These are phyloP conservation scores for Cetoscarus ocellatus DNA, from an alignment of 2,797 vertebrate genomes.

Conservation along the genomic window DNA sequence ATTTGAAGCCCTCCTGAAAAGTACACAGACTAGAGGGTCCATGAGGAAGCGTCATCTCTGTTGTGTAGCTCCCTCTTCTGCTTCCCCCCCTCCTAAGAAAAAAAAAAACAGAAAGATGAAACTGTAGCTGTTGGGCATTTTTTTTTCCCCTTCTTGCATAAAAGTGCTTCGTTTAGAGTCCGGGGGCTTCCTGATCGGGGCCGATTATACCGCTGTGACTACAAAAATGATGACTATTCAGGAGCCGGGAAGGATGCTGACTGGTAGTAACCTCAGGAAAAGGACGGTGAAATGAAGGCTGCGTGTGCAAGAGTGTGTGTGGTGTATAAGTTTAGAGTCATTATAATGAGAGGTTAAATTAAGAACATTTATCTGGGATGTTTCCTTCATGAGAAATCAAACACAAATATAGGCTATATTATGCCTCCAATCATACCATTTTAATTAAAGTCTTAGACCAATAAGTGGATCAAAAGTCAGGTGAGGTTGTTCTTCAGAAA, in stretches of 20 bases:
- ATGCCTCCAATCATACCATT: not conserved
- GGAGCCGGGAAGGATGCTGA: constrained; percentile 84
- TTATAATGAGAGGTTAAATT: constrained; percentile 67
- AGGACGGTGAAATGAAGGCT: constrained; percentile 76
- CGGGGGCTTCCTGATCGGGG: constrained; percentile 78
- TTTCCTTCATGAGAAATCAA: constrained; percentile 43
- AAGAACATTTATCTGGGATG: constrained; percentile 72
- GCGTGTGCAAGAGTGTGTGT: constrained; percentile 8
- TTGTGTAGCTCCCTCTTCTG: constrained; percentile 19
- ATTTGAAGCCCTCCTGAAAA: constrained; percentile 78
- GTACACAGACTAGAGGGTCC: constrained; percentile 73
- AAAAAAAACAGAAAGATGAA: constrained; percentile 74
- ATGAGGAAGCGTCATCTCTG: constrained; percentile 63
- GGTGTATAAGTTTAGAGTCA: constrained; percentile 5
- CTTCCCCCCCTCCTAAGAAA: constrained; percentile 33
- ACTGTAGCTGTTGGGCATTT: constrained; percentile 75
- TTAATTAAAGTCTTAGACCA: too few relatives aligned
- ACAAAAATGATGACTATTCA: constrained; percentile 84
- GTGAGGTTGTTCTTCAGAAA: not conserved
- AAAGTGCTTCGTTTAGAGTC: constrained; percentile 84
- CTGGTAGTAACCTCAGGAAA: constrained; percentile 81
- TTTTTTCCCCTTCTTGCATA: constrained; percentile 44
- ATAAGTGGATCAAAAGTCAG: too few relatives aligned
- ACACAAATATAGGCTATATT: constrained; percentile 20
- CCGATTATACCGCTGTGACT: constrained; percentile 83